Evolutionary conservation across 1,140 invertebrate species (phyloP).

Genomic region (Papilio aristodemus): DNA sequence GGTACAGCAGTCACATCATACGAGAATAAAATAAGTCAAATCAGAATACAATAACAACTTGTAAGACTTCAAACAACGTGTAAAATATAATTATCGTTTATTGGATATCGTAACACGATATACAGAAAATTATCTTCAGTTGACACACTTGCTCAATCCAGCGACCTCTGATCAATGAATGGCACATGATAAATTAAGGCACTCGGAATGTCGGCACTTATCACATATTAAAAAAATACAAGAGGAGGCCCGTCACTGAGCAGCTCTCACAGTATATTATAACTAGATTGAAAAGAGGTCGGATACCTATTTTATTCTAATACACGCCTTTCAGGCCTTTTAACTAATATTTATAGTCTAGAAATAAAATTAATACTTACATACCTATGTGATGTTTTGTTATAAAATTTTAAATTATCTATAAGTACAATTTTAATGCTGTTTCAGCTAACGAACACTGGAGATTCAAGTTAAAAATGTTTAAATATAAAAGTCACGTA

Average conservation of each 20-base stretch:
- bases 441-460: constrained; percentile 5
- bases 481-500: constrained; percentile 10
- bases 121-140: constrained; percentile 8
- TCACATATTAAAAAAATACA: constrained; percentile 31
- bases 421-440: constrained; percentile 21
- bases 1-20: too few relatives aligned
- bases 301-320: not conserved
- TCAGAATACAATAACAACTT: not conserved
- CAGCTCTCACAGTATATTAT: not conserved
- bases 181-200: constrained; percentile 36
- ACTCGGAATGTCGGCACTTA: constrained; percentile 41
- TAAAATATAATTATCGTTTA: constrained; percentile 19
- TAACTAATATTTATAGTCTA: not conserved
- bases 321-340: not conserved
- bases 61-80: not conserved
- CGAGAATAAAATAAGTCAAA: too few relatives aligned
- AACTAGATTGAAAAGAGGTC: constrained; percentile 5
- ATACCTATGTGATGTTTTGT: constrained; percentile 19
- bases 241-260: not conserved
- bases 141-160: constrained; percentile 22
- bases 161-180: constrained; percentile 22
- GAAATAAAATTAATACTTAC: constrained; percentile 7
- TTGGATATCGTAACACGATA: constrained; percentile 29
- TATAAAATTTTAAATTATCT: constrained; percentile 20
- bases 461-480: constrained; percentile 27